Evolutionary conservation across 2,113 vertebrate genomes (phyloP), one percentile per base, ranked within the genome.

Genomic region (Abramis brama): DNA sequence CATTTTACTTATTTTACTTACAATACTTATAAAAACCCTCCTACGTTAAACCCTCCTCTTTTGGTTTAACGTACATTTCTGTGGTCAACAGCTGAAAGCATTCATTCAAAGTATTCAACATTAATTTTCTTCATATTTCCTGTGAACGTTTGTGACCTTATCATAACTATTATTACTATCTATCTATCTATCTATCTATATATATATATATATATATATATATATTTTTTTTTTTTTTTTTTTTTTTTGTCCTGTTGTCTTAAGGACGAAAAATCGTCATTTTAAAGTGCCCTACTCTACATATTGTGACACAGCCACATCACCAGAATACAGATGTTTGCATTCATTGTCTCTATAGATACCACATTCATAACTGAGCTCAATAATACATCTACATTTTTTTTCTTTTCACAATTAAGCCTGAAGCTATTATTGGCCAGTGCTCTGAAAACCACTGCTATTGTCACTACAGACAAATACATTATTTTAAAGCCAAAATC

Each of bases 381-480:
- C 68, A 83, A 73, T 83, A 71, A 39, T 71, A 83, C 81, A 83
- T 45, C 64, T 83, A 30, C 6, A 33, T 83, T 89, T 89, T 59
- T 43, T 10, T 43, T 9, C 43, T 43, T 43, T 85, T 77, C 71
- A 77, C 59, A 81, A 39, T 36, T 19, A 64, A 39, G 62, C 86
- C 81, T 60, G 64, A 62, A 33, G 73, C 86, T 60, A 70, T 68
- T 68, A 62, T 73, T 86, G 50, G 9, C 15, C 21, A 30, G 25
- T 19, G 60, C n/a, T 60, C 66, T 73, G 52, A 79, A 87, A 85
- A 73, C 55, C 71, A 55, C 57, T 27, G 55, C 33, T 70, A 33
- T 17, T 17, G 39, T 86, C 25, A 57, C 76, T 15, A 84, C 79
- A 45, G 70, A 82, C 84, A 82, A 84, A 59, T 19, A n/a, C 62